Conservation (phyloP, 1,140 invertebrate genomes). For the Bacillus rossius region DNA sequence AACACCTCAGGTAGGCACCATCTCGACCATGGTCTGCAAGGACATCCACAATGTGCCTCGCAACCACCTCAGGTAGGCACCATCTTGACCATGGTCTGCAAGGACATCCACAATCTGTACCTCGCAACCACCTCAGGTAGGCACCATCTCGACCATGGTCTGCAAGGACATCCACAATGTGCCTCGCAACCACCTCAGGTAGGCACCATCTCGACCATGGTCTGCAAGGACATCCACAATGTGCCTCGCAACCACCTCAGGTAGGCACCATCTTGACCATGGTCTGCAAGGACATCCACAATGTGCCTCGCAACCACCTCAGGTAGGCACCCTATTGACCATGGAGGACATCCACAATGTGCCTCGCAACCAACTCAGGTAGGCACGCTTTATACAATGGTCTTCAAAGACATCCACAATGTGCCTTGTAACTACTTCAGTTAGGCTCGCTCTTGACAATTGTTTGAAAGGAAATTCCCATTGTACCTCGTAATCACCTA, state of each 20-base stretch:
- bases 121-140: no score
- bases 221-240: constrained; percentile 81
- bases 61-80: constrained; percentile 63
- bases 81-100: background rate
- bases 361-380: no score
- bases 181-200: constrained; percentile 73
- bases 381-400: no score
- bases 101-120: no score
- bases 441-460: no score
- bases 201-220: constrained; percentile 52
- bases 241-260: constrained; percentile 77
- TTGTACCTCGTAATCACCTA: no score
- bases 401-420: no score
- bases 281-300: constrained; percentile 79
- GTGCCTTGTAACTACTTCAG: no score
- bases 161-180: constrained; percentile 68
- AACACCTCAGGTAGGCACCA: constrained; percentile 58
- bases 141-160: no score
- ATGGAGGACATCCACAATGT: no score
- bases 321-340: no score
- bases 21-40: constrained; percentile 62
- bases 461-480: no score
- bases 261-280: constrained; percentile 53
- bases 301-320: constrained; percentile 77
- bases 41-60: constrained; percentile 81